Evolutionary conservation across 2,888 invertebrate species (phyloP).

Genomic region (Caenorhabditis imperialis): DNA sequence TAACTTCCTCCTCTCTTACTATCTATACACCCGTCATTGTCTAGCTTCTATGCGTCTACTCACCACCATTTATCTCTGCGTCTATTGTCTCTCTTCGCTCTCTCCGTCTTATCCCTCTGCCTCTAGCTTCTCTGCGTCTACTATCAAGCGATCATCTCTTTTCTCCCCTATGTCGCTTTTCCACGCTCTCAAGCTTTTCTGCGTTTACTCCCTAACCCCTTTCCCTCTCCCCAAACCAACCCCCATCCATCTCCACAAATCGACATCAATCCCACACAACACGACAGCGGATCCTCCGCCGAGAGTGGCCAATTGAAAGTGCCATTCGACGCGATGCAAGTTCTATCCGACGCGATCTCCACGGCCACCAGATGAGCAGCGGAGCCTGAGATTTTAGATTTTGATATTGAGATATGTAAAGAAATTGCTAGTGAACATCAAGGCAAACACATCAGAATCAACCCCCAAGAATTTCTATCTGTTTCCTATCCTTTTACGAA

Average conservation of each 20-base stretch:
- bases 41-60: neutral
- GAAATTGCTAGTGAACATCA: slow-evolving; percentile 2
- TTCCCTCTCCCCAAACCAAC: too few species aligned
- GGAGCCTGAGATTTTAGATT: slow-evolving; percentile 38
- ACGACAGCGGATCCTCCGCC: slow-evolving; percentile 44
- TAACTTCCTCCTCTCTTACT: too few species aligned
- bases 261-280: slow-evolving; percentile 43
- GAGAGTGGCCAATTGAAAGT: slow-evolving; percentile 50
- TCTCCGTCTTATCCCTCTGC: too few species aligned
- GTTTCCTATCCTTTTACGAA: slow-evolving; percentile 20
- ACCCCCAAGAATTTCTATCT: neutral
- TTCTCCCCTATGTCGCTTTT: too few species aligned
- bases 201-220: too few species aligned
- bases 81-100: too few species aligned
- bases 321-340: slow-evolving; percentile 43
- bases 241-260: slow-evolving; percentile 54
- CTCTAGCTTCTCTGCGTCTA: too few species aligned
- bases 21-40: too few species aligned
- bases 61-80: too few species aligned
- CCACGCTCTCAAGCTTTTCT: too few species aligned
- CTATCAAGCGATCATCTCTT: too few species aligned
- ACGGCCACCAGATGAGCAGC: slow-evolving; percentile 48
- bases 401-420: slow-evolving; percentile 18
- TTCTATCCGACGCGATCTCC: slow-evolving; percentile 44
- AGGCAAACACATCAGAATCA: slow-evolving; percentile 13